Percentiles rank a stretch among this genome's conserved stretches.
These are phyloP conservation scores for Eulemur coronatus DNA, from an alignment of 2,797 vertebrate species.

Conservation along the genomic window DNA sequence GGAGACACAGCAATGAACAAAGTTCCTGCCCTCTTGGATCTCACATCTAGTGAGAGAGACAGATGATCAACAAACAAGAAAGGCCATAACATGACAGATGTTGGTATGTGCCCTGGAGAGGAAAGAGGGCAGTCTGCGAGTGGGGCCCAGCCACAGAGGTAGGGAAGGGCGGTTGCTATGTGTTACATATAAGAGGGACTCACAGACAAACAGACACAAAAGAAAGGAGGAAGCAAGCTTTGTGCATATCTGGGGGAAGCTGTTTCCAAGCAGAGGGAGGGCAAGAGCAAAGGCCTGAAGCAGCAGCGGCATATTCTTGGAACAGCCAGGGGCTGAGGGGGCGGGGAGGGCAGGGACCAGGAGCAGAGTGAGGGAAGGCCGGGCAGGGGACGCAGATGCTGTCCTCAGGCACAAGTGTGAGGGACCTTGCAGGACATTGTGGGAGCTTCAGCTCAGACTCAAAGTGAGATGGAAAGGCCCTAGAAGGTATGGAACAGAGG, in stretches of 20 bases:
- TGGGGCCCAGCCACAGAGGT: neutral
- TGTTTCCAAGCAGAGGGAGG: neutral
- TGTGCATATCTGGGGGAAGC: neutral
- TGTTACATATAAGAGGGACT: neutral
- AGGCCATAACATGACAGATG: neutral
- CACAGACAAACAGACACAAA: neutral
- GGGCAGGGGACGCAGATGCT: neutral
- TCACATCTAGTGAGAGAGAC: neutral
- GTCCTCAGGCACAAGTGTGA: neutral
- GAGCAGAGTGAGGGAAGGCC: neutral
- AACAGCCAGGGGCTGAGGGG: neutral
- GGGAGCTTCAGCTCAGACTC: neutral
- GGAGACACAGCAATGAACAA: neutral
- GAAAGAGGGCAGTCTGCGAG: neutral
- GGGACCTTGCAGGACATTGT: neutral
- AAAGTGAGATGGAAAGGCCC: neutral
- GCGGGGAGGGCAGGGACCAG: fast-evolving
- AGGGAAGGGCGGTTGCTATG: neutral
- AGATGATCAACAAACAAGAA: neutral
- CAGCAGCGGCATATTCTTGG: neutral
- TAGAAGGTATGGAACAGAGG: neutral
- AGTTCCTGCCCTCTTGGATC: neutral
- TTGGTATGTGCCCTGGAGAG: neutral
- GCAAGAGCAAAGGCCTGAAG: neutral
- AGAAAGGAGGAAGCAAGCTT: neutral